phyloP scores from a whole-genome alignment of 2,113 vertebrate genomes.

The Camelus bactrianus region DNA sequence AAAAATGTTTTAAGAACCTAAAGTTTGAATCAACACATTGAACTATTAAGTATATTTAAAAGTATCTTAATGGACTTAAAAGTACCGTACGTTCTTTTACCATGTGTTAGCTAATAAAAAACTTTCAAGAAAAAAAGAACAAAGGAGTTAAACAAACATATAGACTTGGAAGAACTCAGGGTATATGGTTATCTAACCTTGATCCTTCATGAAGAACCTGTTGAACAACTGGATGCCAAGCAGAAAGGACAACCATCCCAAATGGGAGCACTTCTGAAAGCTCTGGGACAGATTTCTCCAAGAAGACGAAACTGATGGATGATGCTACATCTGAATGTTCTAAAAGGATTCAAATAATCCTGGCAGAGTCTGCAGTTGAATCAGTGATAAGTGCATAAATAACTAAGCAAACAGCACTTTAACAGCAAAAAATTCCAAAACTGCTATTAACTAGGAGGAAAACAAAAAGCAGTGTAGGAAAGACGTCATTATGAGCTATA shows the following conservation, averaged over 20 bases:
- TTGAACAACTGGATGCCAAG: neutral
- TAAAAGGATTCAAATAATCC: neutral
- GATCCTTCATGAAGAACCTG: neutral
- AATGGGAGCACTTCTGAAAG: neutral
- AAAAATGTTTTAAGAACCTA: neutral
- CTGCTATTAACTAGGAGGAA: neutral
- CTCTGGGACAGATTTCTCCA: neutral
- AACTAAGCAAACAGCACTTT: neutral
- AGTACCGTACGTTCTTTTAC: neutral
- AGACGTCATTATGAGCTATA: neutral
- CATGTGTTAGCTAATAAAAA: neutral
- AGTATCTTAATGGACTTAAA: neutral
- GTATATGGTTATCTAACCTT: neutral
- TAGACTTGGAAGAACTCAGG: neutral
- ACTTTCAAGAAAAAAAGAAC: neutral
- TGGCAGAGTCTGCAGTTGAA: neutral
- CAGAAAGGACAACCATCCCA: neutral
- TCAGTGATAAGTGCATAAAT: neutral
- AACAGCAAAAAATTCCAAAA: neutral
- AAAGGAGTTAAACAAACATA: neutral
- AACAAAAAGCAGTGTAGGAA: neutral
- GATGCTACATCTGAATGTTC: neutral
- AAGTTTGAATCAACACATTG: neutral
- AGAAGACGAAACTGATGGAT: neutral
- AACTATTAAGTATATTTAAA: neutral